phyloP scores from a whole-genome alignment of 2,888 invertebrate species.

The Caenorhabditis imperialis region DNA sequence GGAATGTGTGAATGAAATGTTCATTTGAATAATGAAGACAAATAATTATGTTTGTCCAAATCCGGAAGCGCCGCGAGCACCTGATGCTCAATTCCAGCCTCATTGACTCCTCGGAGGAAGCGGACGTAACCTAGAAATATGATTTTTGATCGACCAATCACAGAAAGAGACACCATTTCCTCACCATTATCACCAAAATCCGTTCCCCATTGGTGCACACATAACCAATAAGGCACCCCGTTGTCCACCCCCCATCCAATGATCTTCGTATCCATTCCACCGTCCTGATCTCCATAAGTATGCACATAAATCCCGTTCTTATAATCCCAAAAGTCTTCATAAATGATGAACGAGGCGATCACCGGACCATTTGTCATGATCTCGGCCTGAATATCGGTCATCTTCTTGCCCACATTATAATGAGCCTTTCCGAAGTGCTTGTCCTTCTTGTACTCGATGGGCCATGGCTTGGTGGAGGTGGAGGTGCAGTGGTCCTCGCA shows the following conservation, averaged over 20 bases:
- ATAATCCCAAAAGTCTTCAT: conserved; percentile 55
- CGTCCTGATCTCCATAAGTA: conserved; percentile 42
- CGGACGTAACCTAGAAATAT: conserved; percentile 54
- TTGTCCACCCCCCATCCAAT: conserved; percentile 55
- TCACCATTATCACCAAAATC: conserved; percentile 53
- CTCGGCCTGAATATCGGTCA: conserved; percentile 51
- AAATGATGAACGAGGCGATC: conserved; percentile 46
- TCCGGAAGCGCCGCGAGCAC: conserved; percentile 45
- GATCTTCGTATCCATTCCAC: conserved; percentile 55
- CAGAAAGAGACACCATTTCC: too few relatives aligned
- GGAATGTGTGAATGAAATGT: too few relatives aligned
- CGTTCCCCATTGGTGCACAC: conserved; percentile 55
- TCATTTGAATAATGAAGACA: too few relatives aligned
- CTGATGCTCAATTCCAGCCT: conserved; percentile 53
- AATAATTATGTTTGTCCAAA: conserved; percentile 41
- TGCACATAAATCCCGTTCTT: conserved; percentile 53
- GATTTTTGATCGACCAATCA: too few relatives aligned
- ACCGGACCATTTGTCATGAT: conserved; percentile 53
- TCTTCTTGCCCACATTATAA: conserved; percentile 51
- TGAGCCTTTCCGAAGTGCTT: conserved; percentile 51
- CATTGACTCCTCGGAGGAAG: conserved; percentile 51
- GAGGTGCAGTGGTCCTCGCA: conserved; percentile 46
- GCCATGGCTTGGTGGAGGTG: conserved; percentile 40
- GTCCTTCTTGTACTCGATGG: conserved; percentile 45
- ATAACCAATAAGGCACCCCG: conserved; percentile 49